Conservation (phyloP, 2,888 invertebrate species). For the Macaria notata region DNA sequence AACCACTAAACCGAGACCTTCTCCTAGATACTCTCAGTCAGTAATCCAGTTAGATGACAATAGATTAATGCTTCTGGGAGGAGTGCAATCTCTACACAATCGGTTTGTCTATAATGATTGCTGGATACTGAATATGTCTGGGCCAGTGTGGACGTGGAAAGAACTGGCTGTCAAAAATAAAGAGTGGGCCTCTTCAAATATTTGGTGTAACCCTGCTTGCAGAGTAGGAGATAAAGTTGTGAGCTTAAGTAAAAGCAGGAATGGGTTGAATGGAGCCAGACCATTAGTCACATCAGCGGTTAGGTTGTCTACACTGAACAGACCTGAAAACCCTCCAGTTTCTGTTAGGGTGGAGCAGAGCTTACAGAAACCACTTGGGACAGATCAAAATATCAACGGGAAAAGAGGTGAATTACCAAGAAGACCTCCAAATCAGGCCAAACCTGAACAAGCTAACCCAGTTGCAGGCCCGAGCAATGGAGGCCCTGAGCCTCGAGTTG, state of each 20-base stretch:
- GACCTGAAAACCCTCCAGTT: slow-evolving; percentile 72
- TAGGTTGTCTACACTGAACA: slow-evolving; percentile 64
- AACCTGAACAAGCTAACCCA: slow-evolving; percentile 52
- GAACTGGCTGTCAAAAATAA: slow-evolving; percentile 89
- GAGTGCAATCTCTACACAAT: slow-evolving; percentile 93
- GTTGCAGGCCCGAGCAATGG: slow-evolving; percentile 75
- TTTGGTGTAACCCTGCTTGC: slow-evolving; percentile 97
- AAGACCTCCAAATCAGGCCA: slow-evolving; percentile 43
- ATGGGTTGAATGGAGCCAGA: slow-evolving; percentile 77
- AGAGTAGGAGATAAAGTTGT: slow-evolving; percentile 89
- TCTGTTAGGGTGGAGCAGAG: slow-evolving; percentile 76
- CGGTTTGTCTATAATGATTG: slow-evolving; percentile 91
- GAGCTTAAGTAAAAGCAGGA: slow-evolving; percentile 85
- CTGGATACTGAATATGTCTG: slow-evolving; percentile 93
- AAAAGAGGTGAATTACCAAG: slow-evolving; percentile 82
- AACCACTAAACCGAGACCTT: slow-evolving; percentile 86
- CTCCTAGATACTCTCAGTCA: slow-evolving; percentile 96
- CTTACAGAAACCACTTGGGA: slow-evolving; percentile 78
- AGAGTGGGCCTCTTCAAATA: slow-evolving; percentile 91
- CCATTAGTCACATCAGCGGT: slow-evolving; percentile 82
- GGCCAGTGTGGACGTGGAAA: slow-evolving; percentile 87
- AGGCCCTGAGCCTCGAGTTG: slow-evolving; percentile 53
- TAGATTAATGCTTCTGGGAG: slow-evolving; percentile 91
- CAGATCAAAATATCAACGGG: slow-evolving; percentile 89
- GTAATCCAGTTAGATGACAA: slow-evolving; percentile 90